Evolutionary conservation across 2,113 vertebrate species (phyloP), one percentile per base, ranked within the genome.

Genomic region (Larimichthys crocea): DNA sequence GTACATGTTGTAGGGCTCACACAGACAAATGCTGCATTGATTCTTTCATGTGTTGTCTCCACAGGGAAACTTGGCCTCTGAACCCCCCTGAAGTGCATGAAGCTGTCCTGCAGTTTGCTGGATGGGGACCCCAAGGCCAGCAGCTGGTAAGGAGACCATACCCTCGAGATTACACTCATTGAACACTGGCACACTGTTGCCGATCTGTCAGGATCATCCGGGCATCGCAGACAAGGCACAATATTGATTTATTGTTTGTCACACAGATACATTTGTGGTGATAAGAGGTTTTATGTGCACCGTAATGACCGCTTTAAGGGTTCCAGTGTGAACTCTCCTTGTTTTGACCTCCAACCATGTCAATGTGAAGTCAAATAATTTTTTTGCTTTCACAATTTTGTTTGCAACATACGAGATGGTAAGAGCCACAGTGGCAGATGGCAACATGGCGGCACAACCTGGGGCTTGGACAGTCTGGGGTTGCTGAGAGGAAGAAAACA

Each of bases 121-220:
- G 97, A 84, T 99, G 98, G 98, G 98, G 98, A 62, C 96, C 97
- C 0, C 96, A 95, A 84, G 98, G 96, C 75, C 97, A 99, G 86
- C 98, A 99, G 93, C 95, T 99, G 97, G 98, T 99, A 95, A 98
- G 97, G 85, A 48, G 79, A 60, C 69, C 50, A 4, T 6, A 59
- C 74, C n/a, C 59, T 76, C 2, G 52, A 81, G 64, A 75, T 81
- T 69, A 79, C 62, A 48, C 52, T 61, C 55, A 22, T 35, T 46
- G 42, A 80, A 40, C 52, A 15, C 67, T 74, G 65, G 70, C 72
- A 73, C 56, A 8, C 49, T 49, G n/a, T 19, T 46, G 48, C 74
- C 77, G 50, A 59, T 63, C 35, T 68, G 79, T 79, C 60, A 67
- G 53, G 31, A 68, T 72, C 52, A 53, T 72, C 31, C 52, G 60